Percentiles rank a stretch among this genome's conserved stretches.
phyloP scores from a whole-genome alignment of 2,888 invertebrate species.

The Hypsopygia costalis region DNA sequence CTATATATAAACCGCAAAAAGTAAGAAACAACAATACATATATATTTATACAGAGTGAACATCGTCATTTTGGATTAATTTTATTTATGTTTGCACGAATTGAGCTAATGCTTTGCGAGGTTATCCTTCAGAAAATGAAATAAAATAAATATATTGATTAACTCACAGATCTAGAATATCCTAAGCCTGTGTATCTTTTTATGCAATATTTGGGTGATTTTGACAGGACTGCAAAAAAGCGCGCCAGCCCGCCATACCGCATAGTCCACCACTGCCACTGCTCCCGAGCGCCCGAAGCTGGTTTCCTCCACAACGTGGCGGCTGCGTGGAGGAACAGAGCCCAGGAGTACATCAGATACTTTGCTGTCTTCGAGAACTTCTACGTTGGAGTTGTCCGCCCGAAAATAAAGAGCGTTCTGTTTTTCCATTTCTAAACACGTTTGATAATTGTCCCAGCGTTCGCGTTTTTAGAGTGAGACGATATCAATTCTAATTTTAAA shows the following conservation, averaged over 20 bases:
- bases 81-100: too few species aligned
- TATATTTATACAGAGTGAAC: too few species aligned
- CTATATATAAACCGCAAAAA: too few species aligned
- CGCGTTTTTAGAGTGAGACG: slow-evolving; percentile 12
- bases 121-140: too few species aligned
- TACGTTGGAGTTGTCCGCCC: slow-evolving; percentile 61
- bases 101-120: too few species aligned
- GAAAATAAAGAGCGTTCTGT: slow-evolving; percentile 54
- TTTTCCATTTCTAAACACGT: slow-evolving; percentile 58
- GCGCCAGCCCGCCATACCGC: slow-evolving; percentile 26
- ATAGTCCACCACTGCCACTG: slow-evolving; percentile 30
- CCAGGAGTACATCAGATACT: slow-evolving; percentile 43
- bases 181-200: too few species aligned
- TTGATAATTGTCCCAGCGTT: slow-evolving; percentile 7
- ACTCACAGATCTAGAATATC: too few species aligned
- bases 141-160: too few species aligned
- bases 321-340: slow-evolving; percentile 46
- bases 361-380: slow-evolving; percentile 51
- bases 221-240: slow-evolving; percentile 53
- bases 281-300: slow-evolving; percentile 25
- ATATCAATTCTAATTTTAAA: neutral
- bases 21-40: too few species aligned
- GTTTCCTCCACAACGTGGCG: slow-evolving; percentile 38
- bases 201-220: neutral
- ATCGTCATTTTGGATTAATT: too few species aligned